phyloP scores from a whole-genome alignment of 2,888 invertebrate genomes.

The Caenorhabditis parvicauda region DNA sequence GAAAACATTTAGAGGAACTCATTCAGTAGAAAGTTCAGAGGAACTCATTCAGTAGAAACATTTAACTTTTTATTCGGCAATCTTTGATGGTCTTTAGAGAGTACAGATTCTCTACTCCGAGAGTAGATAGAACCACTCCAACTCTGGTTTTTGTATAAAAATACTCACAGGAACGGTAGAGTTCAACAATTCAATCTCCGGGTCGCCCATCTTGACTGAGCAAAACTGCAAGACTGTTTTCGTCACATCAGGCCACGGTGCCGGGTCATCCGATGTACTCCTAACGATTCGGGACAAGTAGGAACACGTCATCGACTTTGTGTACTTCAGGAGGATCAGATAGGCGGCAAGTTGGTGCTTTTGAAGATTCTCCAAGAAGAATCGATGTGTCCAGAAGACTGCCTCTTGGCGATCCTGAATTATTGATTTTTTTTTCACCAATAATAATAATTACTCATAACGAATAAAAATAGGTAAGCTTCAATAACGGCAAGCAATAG shows the following conservation, averaged over 20 bases:
- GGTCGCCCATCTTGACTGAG: slow-evolving; percentile 13
- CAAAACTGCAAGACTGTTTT: slow-evolving; percentile 13
- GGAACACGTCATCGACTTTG: slow-evolving; percentile 16
- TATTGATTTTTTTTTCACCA: neutral
- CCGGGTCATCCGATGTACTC: slow-evolving; percentile 6
- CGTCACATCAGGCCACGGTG: slow-evolving; percentile 23
- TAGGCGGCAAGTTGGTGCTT: slow-evolving; percentile 40
- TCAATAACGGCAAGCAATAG: too few species aligned
- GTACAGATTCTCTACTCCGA: too few species aligned
- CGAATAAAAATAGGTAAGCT: too few species aligned
- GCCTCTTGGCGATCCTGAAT: slow-evolving; percentile 19
- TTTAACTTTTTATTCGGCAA: too few species aligned
- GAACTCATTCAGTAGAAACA: neutral
- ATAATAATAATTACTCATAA: slow-evolving; percentile 4
- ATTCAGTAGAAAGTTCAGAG: slow-evolving; percentile 3
- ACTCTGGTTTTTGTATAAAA: neutral
- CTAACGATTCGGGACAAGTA: slow-evolving; percentile 9
- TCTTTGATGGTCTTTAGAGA: too few species aligned
- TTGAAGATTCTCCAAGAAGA: slow-evolving; percentile 39
- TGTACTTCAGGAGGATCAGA: slow-evolving; percentile 42
- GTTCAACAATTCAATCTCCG: slow-evolving; percentile 23
- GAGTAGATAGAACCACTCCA: too few species aligned
- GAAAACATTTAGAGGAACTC: too few species aligned
- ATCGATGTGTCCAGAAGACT: slow-evolving; percentile 34
- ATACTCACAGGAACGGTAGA: slow-evolving; percentile 18